Conservation (phyloP, 2,113 vertebrate species). For the Mobula birostris region DNA sequence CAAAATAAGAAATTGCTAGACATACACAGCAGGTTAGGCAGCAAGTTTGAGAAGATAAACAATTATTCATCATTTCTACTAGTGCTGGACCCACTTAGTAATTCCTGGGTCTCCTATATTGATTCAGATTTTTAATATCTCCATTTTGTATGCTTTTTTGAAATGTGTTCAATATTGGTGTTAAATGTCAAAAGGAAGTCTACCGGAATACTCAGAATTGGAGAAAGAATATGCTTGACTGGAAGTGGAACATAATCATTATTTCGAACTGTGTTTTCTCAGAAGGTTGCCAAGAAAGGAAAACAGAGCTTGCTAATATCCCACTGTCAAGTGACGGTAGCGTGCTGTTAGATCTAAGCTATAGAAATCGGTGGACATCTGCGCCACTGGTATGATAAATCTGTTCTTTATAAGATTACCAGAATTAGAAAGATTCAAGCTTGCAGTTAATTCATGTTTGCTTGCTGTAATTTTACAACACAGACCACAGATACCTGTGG, state of each 20-base stretch:
- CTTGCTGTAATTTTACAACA: background rate
- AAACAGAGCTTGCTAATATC: background rate
- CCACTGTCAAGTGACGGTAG: background rate
- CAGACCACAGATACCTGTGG: background rate
- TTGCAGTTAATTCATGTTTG: background rate
- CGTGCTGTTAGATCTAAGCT: background rate
- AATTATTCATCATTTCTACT: too few relatives aligned
- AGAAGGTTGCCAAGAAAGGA: slow-evolving; percentile 26
- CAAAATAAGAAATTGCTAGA: too few relatives aligned
- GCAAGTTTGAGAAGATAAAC: too few relatives aligned
- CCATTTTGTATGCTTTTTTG: too few relatives aligned
- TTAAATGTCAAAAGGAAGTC: background rate
- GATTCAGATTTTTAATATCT: too few relatives aligned
- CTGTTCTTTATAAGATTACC: background rate
- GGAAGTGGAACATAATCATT: background rate
- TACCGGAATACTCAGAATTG: background rate
- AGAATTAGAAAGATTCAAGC: background rate
- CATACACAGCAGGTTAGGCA: too few relatives aligned
- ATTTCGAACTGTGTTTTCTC: background rate
- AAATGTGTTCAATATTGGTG: background rate
- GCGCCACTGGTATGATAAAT: slow-evolving; percentile 23
- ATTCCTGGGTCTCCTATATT: too few relatives aligned
- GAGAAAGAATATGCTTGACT: background rate
- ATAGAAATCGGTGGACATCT: background rate
- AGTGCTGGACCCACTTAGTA: too few relatives aligned